Base-by-base conservation (phyloP, 2,888 invertebrate genomes). In the Zeuzera pyrina region DNA sequence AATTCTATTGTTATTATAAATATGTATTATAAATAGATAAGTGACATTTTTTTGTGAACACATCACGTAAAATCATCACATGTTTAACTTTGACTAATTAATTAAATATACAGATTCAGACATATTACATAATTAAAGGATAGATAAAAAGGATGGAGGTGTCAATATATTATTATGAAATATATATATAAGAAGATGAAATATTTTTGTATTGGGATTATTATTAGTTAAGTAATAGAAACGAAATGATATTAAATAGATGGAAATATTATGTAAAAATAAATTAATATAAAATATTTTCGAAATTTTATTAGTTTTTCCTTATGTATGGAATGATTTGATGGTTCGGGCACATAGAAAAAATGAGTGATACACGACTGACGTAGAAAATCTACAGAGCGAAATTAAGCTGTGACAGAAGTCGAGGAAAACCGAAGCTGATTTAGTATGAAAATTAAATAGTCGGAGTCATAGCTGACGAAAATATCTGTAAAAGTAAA, bases 171-270 rank as follows among this genome's bases (percentile, higher is more conserved):
- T 67, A 67, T 58, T 49, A 51, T 53, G 55, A 54, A 58, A 52
- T 59, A 54, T 57, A 53, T 58, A 52, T 57, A 56, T 78, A 73
- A 77, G 69, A 55, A 81, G 67, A 79, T 64, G 65, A 78, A 34
- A 73, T 83, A 83, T 83, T 83, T 83, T 83, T 83, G 67, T 83
- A 83, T 83, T 64, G 77, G 81, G 77, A 77, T 71, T 81, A 78
- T 77, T 66, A 62, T n/a, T 71, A 67, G 69, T 63, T 69, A 28
- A 15, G 30, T 33, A 52, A 64, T 58, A 73, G 68, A 63, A 63
- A 57, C 64, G 61, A 60, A 73, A 53, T 68, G 78, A 76, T 64
- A 57, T 67, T 65, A 74, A 66, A 68, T 73, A 73, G 73, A 7
- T 25, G 12, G 12, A 68, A 64, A 66, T 68, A 73, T 70, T 78